A percentile compares a stretch with the other conserved stretches of the same genome.
Evolutionary conservation across 2,888 invertebrate species (phyloP).

Genomic region (Agrochola macilenta): DNA sequence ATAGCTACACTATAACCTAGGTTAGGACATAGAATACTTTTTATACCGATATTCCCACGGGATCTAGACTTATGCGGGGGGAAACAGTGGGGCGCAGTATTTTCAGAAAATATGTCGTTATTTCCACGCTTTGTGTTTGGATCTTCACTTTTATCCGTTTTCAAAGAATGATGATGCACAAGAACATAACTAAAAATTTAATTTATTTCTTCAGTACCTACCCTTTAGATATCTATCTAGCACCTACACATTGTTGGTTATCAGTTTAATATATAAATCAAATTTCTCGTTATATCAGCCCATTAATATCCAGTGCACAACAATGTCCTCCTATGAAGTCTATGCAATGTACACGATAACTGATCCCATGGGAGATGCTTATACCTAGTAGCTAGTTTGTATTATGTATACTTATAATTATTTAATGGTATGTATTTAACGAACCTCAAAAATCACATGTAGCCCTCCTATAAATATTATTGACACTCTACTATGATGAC

Average conservation of each 20-base stretch:
- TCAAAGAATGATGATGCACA: not conserved
- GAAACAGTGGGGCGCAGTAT: too few species aligned
- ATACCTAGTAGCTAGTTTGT: conserved; percentile 4
- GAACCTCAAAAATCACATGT: too few species aligned
- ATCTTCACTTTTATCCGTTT: not conserved
- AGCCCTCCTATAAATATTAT: not conserved
- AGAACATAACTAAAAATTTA: not conserved
- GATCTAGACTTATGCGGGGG: too few species aligned
- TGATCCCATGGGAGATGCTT: not conserved
- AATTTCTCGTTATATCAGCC: conserved; percentile 33
- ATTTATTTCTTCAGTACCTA: not conserved
- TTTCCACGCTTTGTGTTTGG: not conserved
- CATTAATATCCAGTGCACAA: conserved; percentile 29
- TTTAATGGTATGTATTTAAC: not conserved
- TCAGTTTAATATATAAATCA: conserved; percentile 37
- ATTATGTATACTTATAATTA: not conserved
- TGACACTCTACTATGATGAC: too few species aligned
- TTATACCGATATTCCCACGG: too few species aligned
- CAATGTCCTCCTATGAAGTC: conserved; percentile 15
- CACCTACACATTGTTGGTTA: not conserved
- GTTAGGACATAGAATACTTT: too few species aligned
- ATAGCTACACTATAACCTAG: too few species aligned
- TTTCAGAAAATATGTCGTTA: not conserved
- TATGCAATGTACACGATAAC: not conserved
- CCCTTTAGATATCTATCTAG: not conserved